These are phyloP conservation scores for Salpingus planirostris DNA, from an alignment of 2,888 invertebrate species.

Conservation along the genomic window DNA sequence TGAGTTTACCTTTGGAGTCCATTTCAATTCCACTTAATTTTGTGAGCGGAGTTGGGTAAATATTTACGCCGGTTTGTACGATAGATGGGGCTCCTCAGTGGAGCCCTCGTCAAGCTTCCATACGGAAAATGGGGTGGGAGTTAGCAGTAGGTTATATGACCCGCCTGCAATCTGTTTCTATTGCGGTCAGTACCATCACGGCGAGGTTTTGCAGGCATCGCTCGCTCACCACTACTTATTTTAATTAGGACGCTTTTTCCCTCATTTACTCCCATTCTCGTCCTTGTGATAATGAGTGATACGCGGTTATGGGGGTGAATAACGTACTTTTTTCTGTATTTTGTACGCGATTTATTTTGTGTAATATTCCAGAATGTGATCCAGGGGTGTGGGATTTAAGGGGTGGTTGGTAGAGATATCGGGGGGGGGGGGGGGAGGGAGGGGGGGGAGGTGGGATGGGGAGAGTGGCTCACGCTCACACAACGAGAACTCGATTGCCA, in stretches of 20 bases:
- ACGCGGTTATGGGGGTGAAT: too few species aligned
- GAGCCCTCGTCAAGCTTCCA: constrained; percentile 10
- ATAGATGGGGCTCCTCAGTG: constrained; percentile 27
- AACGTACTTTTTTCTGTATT: too few species aligned
- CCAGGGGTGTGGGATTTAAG: too few species aligned
- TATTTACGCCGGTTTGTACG: constrained; percentile 41
- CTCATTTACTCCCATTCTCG: too few species aligned
- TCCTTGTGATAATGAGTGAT: too few species aligned
- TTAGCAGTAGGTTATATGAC: constrained; percentile 1
- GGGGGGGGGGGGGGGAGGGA: too few species aligned
- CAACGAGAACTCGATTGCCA: constrained; percentile 43
- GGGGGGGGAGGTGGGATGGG: too few species aligned
- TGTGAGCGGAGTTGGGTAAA: constrained; percentile 43
- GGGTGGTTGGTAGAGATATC: too few species aligned
- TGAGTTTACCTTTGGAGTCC: constrained; percentile 43
- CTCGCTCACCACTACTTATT: constrained; percentile 11
- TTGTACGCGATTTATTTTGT: too few species aligned
- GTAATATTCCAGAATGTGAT: too few species aligned
- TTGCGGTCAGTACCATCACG: constrained; percentile 11
- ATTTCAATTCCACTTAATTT: constrained; percentile 46
- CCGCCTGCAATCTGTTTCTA: constrained; percentile 15
- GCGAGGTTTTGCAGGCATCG: constrained; percentile 7
- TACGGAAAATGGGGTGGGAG: constrained; percentile 7
- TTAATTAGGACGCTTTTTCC: constrained; percentile 13
- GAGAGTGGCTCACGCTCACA: too few species aligned